Base-by-base conservation (phyloP, 2,888 invertebrate genomes). In the Nasonia oneida region DNA sequence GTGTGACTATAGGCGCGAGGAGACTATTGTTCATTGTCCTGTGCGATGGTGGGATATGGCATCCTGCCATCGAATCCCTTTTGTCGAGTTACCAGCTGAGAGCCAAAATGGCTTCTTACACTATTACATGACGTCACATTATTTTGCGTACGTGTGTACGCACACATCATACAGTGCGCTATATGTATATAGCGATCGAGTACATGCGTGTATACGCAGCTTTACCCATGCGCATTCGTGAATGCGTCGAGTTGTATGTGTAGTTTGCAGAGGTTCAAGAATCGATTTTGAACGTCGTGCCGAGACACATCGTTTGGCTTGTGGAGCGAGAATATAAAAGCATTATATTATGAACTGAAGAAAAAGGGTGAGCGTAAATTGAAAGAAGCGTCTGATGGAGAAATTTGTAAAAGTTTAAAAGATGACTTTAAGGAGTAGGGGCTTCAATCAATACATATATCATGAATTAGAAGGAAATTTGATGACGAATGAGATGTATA, bases 91-190 rank as follows among this genome's bases (percentile, higher is more conserved):
- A 91, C 92, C 92, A 93, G 92, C 92, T 92, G 92, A 92, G 93
- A 92, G 93, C 91, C 92, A 93, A 93, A 93, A 93, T 93, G 93
- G 93, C 93, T 92, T 90, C 90, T 87, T 87, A 76, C 79, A 37
- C 29, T 29, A 29, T 29, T 50, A 70, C 80, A 87, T 91, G 90
- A 91, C 91, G 91, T 92, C 92, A 91, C 89, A 87, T 87, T 88
- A 90, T 89, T 88, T 89, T 87, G 81, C 81, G 76, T 78, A 79
- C 50, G 50, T 23, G 23, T 23, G 23, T 23, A 23, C 23, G 23
- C 23, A 23, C 23, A 23, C 23, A 23, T 23, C 23, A 23, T 23
- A 23, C 23, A 23, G 23, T 23, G 23, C 23, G 23, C 23, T 23
- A 23, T 23, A 23, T 23, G 23, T 39, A 3, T 23, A 47, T 23